Evolutionary conservation across 1,140 invertebrate species (phyloP).

Genomic region (Zaprionus kolodkinae): DNA sequence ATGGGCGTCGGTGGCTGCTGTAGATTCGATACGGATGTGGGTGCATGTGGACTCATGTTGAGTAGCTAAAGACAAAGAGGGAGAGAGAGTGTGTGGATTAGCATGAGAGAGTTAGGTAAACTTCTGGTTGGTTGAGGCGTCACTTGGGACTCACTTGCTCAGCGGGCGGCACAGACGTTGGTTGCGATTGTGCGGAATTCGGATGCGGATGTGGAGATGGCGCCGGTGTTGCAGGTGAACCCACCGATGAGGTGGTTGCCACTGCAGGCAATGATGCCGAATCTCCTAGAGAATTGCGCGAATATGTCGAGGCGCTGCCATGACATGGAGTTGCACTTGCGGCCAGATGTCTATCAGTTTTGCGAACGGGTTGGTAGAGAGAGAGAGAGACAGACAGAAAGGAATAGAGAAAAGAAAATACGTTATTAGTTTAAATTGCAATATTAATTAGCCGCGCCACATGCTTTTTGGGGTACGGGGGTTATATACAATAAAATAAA

Average conservation of each 20-base stretch:
- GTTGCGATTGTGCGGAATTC: constrained; percentile 89
- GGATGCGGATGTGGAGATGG: constrained; percentile 91
- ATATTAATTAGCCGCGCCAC: background rate
- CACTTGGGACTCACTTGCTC: constrained; percentile 87
- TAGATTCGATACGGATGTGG: constrained; percentile 82
- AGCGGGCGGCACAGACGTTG: constrained; percentile 89
- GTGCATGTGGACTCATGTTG: constrained; percentile 79
- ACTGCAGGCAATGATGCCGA: constrained; percentile 85
- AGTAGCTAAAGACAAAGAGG: constrained; percentile 47
- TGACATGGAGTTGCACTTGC: constrained; percentile 44
- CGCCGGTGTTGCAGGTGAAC: constrained; percentile 89
- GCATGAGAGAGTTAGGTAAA: background rate
- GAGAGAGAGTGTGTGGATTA: constrained; percentile 28
- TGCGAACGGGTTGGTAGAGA: constrained; percentile 21
- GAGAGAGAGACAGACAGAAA: no score
- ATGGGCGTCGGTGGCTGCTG: constrained; percentile 82
- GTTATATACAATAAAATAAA: constrained; percentile 37
- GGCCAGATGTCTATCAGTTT: constrained; percentile 52
- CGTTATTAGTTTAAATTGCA: background rate
- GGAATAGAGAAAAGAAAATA: background rate
- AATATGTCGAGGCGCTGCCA: constrained; percentile 86
- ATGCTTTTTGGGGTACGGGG: constrained; percentile 13
- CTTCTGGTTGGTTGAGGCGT: constrained; percentile 84
- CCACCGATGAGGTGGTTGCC: constrained; percentile 86
- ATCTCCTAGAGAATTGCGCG: constrained; percentile 86